phyloP scores from a whole-genome alignment of 1,140 invertebrate species.

The Caenorhabditis brenneri region DNA sequence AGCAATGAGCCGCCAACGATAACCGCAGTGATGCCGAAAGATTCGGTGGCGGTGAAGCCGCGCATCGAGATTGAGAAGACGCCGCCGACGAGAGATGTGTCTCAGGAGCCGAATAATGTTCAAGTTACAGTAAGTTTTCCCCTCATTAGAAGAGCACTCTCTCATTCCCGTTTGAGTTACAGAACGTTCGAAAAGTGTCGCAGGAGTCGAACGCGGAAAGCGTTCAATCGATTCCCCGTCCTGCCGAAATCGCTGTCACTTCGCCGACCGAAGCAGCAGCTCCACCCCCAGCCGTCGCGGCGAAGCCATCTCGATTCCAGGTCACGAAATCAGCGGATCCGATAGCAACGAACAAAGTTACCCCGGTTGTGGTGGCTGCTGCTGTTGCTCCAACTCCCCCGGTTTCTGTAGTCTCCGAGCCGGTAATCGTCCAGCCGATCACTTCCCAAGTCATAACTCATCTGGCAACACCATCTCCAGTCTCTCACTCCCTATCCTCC shows the following conservation, averaged over 20 bases:
- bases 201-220: background rate
- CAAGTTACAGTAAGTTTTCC: conserved; percentile 8
- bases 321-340: conserved; percentile 9
- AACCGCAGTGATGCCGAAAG: background rate
- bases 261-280: background rate
- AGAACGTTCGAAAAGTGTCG: conserved; percentile 6
- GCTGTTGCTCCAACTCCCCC: background rate
- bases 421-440: background rate
- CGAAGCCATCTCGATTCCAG: conserved; percentile 38
- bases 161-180: background rate
- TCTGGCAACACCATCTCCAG: background rate
- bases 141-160: background rate
- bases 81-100: background rate
- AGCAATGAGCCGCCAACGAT: conserved; percentile 12
- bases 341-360: conserved; percentile 27
- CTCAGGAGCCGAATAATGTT: background rate
- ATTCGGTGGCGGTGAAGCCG: background rate
- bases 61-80: background rate
- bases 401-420: background rate
- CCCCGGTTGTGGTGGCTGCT: background rate
- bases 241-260: background rate
- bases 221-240: background rate
- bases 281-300: background rate
- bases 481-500: conserved; percentile 10
- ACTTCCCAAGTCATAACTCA: conserved; percentile 13